phyloP scores from a whole-genome alignment of 2,797 vertebrate genomes.

The Lagorchestes hirsutus region DNA sequence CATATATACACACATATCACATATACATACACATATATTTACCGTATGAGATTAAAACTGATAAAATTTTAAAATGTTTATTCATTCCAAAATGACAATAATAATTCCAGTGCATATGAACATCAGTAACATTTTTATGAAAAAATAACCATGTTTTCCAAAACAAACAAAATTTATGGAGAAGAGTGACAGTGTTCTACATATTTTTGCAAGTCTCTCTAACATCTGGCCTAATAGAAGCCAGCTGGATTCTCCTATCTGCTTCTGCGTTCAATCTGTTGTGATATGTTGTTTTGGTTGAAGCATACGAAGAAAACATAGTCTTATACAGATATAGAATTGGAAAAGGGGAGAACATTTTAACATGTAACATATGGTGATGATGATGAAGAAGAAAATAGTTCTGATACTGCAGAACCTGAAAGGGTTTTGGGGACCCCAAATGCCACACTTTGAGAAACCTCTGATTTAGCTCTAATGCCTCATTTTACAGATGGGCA shows the following conservation, averaged over 20 bases:
- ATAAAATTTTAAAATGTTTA: not conserved
- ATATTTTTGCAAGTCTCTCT: not conserved
- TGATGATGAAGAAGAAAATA: not conserved
- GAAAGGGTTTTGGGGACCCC: not conserved
- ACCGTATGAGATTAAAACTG: not conserved
- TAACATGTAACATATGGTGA: not conserved
- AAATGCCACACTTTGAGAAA: not conserved
- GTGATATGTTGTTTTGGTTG: not conserved
- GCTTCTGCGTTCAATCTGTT: not conserved
- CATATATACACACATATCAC: not conserved
- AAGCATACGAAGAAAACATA: not conserved
- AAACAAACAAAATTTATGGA: not conserved
- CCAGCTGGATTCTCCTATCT: not conserved
- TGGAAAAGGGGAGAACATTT: not conserved
- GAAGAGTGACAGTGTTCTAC: not conserved
- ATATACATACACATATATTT: not conserved
- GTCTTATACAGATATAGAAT: not conserved
- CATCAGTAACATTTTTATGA: not conserved
- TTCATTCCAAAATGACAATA: not conserved
- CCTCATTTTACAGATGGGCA: not conserved
- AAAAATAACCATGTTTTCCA: not conserved
- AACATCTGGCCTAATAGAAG: not conserved
- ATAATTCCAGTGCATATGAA: not conserved
- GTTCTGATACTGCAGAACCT: not conserved
- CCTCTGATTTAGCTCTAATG: not conserved